Evolutionary conservation across 2,888 invertebrate genomes (phyloP).

Genomic region (Scaptomyza cyrtandrae): DNA sequence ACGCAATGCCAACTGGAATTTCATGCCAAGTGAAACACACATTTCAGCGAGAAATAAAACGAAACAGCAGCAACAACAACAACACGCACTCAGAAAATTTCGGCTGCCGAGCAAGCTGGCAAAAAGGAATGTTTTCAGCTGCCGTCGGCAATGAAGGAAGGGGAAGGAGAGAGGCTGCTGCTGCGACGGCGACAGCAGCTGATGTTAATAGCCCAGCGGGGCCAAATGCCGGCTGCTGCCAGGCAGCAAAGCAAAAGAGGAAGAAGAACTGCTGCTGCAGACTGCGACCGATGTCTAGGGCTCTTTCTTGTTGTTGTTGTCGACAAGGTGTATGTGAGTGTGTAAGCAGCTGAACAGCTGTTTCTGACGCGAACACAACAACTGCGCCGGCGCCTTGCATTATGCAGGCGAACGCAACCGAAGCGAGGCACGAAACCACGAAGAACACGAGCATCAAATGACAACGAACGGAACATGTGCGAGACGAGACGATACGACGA

Average conservation of each 20-base stretch:
- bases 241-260: slow-evolving; percentile 43
- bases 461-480: slow-evolving; percentile 9
- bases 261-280: slow-evolving; percentile 50
- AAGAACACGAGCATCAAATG: slow-evolving; percentile 19
- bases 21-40: slow-evolving; percentile 67
- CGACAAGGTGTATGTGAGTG: slow-evolving; percentile 6
- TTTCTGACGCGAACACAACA: slow-evolving; percentile 60
- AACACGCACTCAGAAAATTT: slow-evolving; percentile 47
- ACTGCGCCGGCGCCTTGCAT: slow-evolving; percentile 67
- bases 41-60: slow-evolving; percentile 60
- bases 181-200: slow-evolving; percentile 68
- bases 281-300: slow-evolving; percentile 62
- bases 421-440: slow-evolving; percentile 28
- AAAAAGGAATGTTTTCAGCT: slow-evolving; percentile 79
- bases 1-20: slow-evolving; percentile 79
- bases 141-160: slow-evolving; percentile 48
- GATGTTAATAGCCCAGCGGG: slow-evolving; percentile 81
- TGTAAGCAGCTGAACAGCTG: slow-evolving; percentile 66
- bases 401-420: slow-evolving; percentile 56
- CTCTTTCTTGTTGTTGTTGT: slow-evolving; percentile 26
- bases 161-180: slow-evolving; percentile 23
- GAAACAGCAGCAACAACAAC: slow-evolving; percentile 40
- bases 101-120: slow-evolving; percentile 57
- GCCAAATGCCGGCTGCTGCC: slow-evolving; percentile 73
- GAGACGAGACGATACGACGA: slow-evolving; percentile 22